Conservation (phyloP, 1,140 invertebrate genomes). For the Nasonia giraulti region DNA sequence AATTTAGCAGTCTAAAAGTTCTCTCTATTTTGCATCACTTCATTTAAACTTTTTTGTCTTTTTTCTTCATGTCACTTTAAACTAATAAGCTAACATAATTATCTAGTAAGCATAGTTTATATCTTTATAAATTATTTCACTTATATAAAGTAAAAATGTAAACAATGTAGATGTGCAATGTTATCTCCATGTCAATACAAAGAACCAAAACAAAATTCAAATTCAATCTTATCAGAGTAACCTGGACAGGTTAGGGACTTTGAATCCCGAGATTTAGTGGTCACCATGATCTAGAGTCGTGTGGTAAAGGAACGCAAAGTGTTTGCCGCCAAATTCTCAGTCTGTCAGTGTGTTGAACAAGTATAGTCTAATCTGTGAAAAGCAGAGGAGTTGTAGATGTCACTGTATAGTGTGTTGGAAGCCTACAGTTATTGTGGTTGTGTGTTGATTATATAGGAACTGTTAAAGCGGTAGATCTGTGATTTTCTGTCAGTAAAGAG, state of each 20-base stretch:
- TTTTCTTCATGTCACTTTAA: background rate
- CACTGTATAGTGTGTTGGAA: slow-evolving; percentile 27
- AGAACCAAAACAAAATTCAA: background rate
- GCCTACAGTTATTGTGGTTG: slow-evolving; percentile 23
- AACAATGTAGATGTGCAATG: background rate
- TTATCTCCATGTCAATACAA: background rate
- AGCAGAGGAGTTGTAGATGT: slow-evolving; percentile 23
- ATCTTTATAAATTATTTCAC: background rate
- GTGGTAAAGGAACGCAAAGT: slow-evolving; percentile 15
- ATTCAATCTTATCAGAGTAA: background rate
- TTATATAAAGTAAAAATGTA: background rate
- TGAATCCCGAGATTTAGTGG: slow-evolving; percentile 13
- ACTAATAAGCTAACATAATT: background rate
- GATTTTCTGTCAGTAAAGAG: slow-evolving; percentile 24
- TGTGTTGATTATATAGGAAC: slow-evolving; percentile 22
- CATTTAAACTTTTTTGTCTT: background rate
- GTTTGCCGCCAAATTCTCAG: slow-evolving; percentile 45
- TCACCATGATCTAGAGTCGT: slow-evolving; percentile 25
- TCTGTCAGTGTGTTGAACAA: slow-evolving; percentile 25
- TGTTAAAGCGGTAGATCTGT: slow-evolving; percentile 14
- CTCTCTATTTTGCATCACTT: background rate
- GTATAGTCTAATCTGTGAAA: slow-evolving; percentile 14
- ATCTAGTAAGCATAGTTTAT: background rate
- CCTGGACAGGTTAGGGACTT: slow-evolving; percentile 18
- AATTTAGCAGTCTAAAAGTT: background rate